Base-by-base conservation (phyloP, 1,140 invertebrate genomes). In the Parasteatoda tepidariorum region DNA sequence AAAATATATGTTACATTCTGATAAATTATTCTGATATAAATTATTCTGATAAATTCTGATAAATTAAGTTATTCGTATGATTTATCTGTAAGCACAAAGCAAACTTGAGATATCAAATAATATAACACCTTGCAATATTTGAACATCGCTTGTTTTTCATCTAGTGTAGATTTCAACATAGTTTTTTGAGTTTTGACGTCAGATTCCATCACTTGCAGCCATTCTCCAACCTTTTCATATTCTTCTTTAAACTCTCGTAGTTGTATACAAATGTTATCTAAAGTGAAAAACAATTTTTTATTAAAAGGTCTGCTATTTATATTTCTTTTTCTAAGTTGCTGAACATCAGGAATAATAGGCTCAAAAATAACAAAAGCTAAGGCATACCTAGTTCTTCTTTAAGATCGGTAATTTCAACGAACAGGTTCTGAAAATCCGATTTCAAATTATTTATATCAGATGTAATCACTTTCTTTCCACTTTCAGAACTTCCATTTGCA, bases 221-320 rank as follows among this genome's bases (percentile, higher is more conserved):
- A 98, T 88, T 97, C 95, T 78, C 95, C 96, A 9, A 97, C 89
- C 76, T 94, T 92, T 88, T 97, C 96, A 88, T 95, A 96, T 89
- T 97, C 95, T 87, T 97, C 95, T 88, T 97, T 97, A 88, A 95
- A 97, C 78, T 96, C 94, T 76, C 94, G 91, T 94, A 95, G 96
- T 87, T 96, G 94, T 54, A 92, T 91, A 70, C 96, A 93, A 13
- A 94, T 95, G 18, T 92, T 91, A 89, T 96, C 95, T 24, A 28
- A 66, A 31, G n/a, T 33, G 18, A 34, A 73, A 54, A 26, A 26
- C 48, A 18, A 79, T 2, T 26, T 24, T 28, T 67, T 34, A 38
- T 31, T 41, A 26, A 22, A 38, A 38, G 15, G n/a, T 34, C n/a
- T 13, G 4, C 9, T 48, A 48, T 2, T 48, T 48, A 48, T 48